Evolutionary conservation across 2,113 vertebrate species (phyloP), one percentile per base, ranked within the genome.

Genomic region (Noctilio leporinus): DNA sequence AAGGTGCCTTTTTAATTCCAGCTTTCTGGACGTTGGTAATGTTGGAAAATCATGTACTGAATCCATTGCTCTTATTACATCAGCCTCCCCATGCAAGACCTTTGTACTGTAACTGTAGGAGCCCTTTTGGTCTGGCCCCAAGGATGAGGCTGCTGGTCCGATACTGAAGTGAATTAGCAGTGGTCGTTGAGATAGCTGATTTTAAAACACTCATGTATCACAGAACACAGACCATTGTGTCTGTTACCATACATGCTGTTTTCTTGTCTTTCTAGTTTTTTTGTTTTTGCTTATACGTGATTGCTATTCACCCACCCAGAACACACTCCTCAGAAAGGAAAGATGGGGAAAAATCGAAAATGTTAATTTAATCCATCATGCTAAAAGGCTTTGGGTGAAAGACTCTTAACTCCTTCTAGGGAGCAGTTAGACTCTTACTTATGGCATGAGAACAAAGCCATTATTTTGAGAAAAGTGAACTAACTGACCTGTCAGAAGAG

Each of bases 401-500:
- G 86, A 80, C 69, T 90, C 11, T 62, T 62, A 81, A 76, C 69
- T 59, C 64, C 84, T 84, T 91, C 65, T 81, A 49, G 73, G 90
- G 81, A 87, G 45, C n/a, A 33, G 19, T 24, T 62, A 47, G 59
- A 82, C 72, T 57, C 26, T 75, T 88, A 77, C 10, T 86, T 91
- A 43, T 2, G 26, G 67, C 76, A n/a, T 84, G 67, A 86, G 45
- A 90, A 94, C 76, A 91, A 80, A 95, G 73, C 93, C 57, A 49
- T 90, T 35, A 70, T 72, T 89, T 84, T 62, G 30, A 14, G 73
- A 65, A 73, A 78, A 80, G 69, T 22, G 35, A 92, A 35, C 51
- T 95, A 96, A 96, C 97, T 98, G 98, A 97, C 86, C 49, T 97
- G 35, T 97, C 89, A 91, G 94, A 65, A 86, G 89, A 97, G 94